Base-by-base conservation (phyloP, 1,140 invertebrate genomes). In the Musca vetustissima region DNA sequence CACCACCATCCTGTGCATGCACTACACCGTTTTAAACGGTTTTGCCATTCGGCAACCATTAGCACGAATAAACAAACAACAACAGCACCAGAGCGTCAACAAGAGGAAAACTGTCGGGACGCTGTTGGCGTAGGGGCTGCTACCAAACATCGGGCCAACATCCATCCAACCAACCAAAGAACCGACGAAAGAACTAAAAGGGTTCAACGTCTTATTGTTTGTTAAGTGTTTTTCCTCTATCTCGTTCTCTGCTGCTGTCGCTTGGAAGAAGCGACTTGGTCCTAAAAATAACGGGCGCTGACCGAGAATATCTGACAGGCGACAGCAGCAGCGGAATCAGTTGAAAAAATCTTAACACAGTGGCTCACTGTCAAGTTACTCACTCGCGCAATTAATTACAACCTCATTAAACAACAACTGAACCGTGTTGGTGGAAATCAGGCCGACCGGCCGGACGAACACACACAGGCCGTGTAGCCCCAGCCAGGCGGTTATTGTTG, bases 311-410 rank as follows among this genome's bases (percentile, higher is more conserved):
- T 61, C 15, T 36, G 57, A 61, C 36, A 36, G 57, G 36, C 28
- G 36, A 65, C 43, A 65, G 25, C 21, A 28, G 21, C 64, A 24
- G 49, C 19, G 47, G 21, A 65, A 36, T 24, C 11, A 65, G 47
- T 28, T n/a, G 28, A 64, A 64, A 22, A 55, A 22, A 61, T 61
- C 57, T 61, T 61, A 61, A 36, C 57, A 61, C 57, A 61, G 57
- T 61, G 57, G 57, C 57, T 61, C 57, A 61, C 57, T 61, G 57
- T 61, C 57, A 61, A 61, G 64, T 65, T 49, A 25, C 64, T 65
- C 64, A 65, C 64, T 50, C 64, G 73, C 50, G 77, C 77, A 79
- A 79, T 79, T 79, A 79, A 79, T 79, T 79, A 79, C 75, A 75
- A 75, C 72, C 77, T 79, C 77, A 79, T 79, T 79, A 79, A 78